phyloP scores from a whole-genome alignment of 2,113 vertebrate genomes.

The Astatoreochromis straeleni region DNA sequence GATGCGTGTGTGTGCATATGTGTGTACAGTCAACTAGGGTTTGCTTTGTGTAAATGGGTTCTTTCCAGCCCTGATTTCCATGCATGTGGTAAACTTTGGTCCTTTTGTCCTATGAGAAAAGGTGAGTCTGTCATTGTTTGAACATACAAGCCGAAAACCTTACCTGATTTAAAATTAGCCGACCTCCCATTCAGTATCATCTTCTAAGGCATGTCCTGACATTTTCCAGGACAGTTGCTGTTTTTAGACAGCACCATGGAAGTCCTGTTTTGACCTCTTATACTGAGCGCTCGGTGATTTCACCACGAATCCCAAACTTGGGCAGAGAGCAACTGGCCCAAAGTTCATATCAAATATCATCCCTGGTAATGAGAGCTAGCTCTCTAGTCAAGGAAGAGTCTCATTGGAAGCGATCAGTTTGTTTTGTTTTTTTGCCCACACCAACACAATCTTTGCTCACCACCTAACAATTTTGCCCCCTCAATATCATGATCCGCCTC shows the following conservation, averaged over 20 bases:
- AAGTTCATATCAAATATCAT: not conserved
- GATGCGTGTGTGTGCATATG: not conserved
- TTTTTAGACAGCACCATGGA: not conserved
- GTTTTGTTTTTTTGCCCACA: not conserved
- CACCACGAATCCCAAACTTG: not conserved
- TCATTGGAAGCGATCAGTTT: not conserved
- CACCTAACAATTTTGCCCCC: not conserved
- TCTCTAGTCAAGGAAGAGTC: not conserved
- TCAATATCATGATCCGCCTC: not conserved
- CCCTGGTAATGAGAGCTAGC: not conserved
- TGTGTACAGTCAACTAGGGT: conserved; percentile 17
- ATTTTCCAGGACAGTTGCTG: not conserved
- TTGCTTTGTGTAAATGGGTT: conserved; percentile 16
- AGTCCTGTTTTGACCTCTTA: not conserved
- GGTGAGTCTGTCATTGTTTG: not conserved
- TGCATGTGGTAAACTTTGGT: not conserved
- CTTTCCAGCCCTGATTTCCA: not conserved
- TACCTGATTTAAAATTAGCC: accelerated
- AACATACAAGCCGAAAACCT: not conserved
- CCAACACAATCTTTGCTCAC: not conserved
- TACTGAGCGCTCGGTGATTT: accelerated
- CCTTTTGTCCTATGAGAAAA: not conserved
- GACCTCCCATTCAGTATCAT: not conserved
- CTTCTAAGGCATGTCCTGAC: not conserved
- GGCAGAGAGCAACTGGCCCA: not conserved